Evolutionary conservation across 2,113 vertebrate genomes (phyloP).

Genomic region (Emydura subglobosa): DNA sequence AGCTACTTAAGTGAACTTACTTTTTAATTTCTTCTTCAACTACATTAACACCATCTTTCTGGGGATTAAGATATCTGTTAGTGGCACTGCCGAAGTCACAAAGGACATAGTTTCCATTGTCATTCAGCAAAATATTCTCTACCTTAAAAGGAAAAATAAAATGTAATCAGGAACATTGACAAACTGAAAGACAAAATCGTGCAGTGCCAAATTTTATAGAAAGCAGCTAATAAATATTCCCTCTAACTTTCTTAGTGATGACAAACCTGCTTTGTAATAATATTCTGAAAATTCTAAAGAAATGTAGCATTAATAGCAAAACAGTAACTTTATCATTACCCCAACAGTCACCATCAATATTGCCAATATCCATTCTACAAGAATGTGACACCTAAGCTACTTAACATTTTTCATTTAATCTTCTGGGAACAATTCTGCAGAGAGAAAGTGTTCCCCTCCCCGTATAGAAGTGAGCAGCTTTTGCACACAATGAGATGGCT

Average conservation of each 20-base stretch:
- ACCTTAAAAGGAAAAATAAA: slow-evolving; percentile 83
- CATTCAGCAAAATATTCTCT: slow-evolving; percentile 95
- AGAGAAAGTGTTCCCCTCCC: neutral
- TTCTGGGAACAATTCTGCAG: neutral
- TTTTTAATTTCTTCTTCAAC: slow-evolving; percentile 99
- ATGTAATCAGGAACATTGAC: neutral
- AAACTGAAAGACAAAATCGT: neutral
- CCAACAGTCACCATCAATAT: neutral
- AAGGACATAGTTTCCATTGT: slow-evolving; percentile 93
- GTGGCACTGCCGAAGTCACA: slow-evolving; percentile 98
- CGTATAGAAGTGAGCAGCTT: fast-evolving
- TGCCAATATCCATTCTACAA: neutral
- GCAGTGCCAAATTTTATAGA: neutral
- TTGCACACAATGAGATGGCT: neutral
- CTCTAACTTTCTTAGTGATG: neutral
- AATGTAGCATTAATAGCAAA: neutral
- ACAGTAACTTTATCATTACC: neutral
- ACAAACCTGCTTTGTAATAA: neutral
- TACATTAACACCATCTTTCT: slow-evolving; percentile 91
- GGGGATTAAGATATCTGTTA: slow-evolving; percentile 92
- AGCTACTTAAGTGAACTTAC: slow-evolving; percentile 77
- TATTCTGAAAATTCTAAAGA: fast-evolving
- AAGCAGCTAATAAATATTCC: fast-evolving
- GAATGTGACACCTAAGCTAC: neutral
- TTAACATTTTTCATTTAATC: neutral